phyloP scores from a whole-genome alignment of 1,140 invertebrate species.

The Phymastichus coffea region DNA sequence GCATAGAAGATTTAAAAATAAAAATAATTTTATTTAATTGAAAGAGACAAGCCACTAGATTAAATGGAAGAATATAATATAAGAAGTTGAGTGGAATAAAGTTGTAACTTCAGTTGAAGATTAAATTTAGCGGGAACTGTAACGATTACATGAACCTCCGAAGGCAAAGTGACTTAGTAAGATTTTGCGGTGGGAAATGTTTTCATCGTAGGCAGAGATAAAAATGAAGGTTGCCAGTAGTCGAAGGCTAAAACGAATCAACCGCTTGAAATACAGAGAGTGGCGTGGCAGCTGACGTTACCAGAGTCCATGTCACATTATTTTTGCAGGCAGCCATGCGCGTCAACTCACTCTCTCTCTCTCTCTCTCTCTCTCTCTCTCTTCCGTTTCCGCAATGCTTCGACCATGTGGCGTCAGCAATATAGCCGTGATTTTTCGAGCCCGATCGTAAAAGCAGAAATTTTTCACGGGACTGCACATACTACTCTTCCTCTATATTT shows the following conservation, averaged over 20 bases:
- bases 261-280: constrained; percentile 28
- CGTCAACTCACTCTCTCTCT: constrained; percentile 26
- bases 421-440: constrained; percentile 37
- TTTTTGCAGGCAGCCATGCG: constrained; percentile 47
- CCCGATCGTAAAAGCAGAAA: constrained; percentile 25
- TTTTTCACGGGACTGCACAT: neutral
- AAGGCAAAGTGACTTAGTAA: no score
- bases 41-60: no score
- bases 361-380: neutral
- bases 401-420: constrained; percentile 40
- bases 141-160: no score
- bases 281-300: constrained; percentile 42
- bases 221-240: constrained; percentile 3
- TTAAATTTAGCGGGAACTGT: no score
- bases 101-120: no score
- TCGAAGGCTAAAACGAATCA: constrained; percentile 3
- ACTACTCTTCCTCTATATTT: neutral
- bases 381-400: no score
- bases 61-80: no score
- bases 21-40: no score
- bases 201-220: no score
- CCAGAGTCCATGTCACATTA: constrained; percentile 45
- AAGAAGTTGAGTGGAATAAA: no score
- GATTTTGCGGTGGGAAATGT: no score
- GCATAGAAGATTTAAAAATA: no score